Percentiles rank a stretch among this genome's conserved stretches.
Evolutionary conservation across 2,113 vertebrate species (phyloP).

Genomic region (Oryctolagus cuniculus): mOryCun1.1 NC_091435.1:75770001-75770500

Average conservation of each 20-base stretch:
- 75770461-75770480: background rate
- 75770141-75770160: background rate
- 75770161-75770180: background rate
- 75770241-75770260: background rate
- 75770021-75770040: background rate
- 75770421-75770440: background rate
- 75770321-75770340: background rate
- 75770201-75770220: background rate
- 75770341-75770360: background rate
- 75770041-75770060: background rate
- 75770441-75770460: background rate
- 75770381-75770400: background rate
- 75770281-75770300: background rate
- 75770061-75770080: background rate
- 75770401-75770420: background rate
- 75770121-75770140: background rate
- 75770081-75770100: conserved; percentile 22
- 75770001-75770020: background rate
- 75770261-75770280: background rate
- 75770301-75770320: background rate
- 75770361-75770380: background rate
- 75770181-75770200: conserved; percentile 11
- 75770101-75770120: background rate
- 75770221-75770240: conserved; percentile 9
- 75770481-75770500: conserved; percentile 19